These are phyloP conservation scores for Neopelma chrysocephalum DNA, from an alignment of 2,797 vertebrate genomes.

Conservation along the genomic window DNA sequence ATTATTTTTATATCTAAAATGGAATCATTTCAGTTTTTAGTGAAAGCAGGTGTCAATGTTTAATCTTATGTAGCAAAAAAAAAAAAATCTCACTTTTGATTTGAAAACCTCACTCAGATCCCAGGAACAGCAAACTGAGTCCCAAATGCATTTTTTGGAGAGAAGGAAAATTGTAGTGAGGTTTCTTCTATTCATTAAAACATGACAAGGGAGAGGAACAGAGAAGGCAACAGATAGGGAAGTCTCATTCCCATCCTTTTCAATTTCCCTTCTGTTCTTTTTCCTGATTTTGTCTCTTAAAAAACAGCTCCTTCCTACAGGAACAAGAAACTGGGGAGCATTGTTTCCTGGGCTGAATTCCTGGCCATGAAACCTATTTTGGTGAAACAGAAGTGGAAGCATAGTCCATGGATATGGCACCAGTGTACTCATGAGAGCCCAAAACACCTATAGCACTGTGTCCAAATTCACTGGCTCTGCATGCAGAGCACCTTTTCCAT, in stretches of 20 bases:
- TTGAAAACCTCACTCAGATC: not conserved
- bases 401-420: not conserved
- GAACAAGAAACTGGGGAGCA: not conserved
- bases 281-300: not conserved
- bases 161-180: not conserved
- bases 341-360: not conserved
- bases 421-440: fast-evolving
- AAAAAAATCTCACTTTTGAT: not conserved
- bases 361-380: not conserved
- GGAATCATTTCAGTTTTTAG: not conserved
- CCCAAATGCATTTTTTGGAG: not conserved
- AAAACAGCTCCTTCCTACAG: not conserved
- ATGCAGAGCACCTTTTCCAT: not conserved
- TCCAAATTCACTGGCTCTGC: not conserved
- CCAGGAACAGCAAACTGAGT: not conserved
- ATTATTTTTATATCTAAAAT: not conserved
- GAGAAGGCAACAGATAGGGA: not conserved
- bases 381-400: not conserved
- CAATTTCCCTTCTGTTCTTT: not conserved
- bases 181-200: not conserved
- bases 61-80: not conserved
- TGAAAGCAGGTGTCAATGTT: not conserved
- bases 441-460: fast-evolving
- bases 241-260: not conserved
- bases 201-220: not conserved